These are phyloP conservation scores for Phylloscopus trochilus DNA, from an alignment of 2,113 vertebrate genomes.

Conservation along the genomic window DNA sequence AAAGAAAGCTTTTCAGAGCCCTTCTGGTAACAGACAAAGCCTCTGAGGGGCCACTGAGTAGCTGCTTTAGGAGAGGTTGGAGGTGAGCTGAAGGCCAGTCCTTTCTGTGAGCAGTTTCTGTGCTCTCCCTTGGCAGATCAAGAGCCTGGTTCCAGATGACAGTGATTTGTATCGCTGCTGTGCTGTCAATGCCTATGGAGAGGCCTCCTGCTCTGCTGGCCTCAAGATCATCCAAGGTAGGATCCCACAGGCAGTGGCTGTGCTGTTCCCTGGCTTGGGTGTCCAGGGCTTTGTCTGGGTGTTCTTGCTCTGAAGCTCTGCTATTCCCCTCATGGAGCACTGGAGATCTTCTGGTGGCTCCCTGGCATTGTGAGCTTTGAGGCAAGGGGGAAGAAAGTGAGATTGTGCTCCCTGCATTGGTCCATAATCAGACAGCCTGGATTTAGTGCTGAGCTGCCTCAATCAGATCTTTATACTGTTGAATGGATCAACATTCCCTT, in stretches of 20 bases:
- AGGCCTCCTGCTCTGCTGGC: conserved; percentile 75
- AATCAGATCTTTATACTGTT: background rate
- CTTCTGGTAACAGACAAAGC: background rate
- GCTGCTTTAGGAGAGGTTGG: background rate
- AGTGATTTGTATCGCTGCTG: conserved; percentile 80
- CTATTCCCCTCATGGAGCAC: background rate
- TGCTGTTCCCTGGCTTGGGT: background rate
- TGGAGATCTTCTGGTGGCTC: background rate
- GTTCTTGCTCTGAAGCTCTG: background rate
- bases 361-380: background rate
- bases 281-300: background rate
- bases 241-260: background rate
- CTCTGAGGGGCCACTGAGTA: background rate
- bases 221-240: conserved; percentile 82
- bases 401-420: background rate
- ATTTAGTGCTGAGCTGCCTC: background rate
- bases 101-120: background rate
- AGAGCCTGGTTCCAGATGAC: conserved; percentile 69
- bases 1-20: background rate
- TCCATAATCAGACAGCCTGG: background rate
- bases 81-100: background rate
- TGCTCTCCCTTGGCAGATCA: conserved; percentile 72
- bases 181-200: conserved; percentile 81
- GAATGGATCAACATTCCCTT: background rate
- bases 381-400: background rate